Conservation (phyloP, 2,888 invertebrate species). For the Julus scandinavius region DNA sequence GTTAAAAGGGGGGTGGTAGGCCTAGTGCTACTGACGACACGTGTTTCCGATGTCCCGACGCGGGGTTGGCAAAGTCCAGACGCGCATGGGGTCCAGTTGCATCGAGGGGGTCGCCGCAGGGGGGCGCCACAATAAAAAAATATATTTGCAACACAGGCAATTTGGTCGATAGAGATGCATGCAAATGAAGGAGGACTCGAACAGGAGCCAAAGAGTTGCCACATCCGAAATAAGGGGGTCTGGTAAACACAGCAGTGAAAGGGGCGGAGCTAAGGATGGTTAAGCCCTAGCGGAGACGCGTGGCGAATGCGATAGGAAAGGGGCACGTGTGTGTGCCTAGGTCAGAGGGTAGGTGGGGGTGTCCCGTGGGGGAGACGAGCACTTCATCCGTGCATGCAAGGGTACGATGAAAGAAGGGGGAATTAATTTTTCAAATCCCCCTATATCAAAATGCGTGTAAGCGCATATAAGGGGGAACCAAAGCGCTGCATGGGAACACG, state of each 20-base stretch:
- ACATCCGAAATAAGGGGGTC: background rate
- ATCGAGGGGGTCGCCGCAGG: no score
- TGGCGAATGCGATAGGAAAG: background rate
- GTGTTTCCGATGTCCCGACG: no score
- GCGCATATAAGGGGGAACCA: background rate
- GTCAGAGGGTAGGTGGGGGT: background rate
- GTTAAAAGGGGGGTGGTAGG: no score
- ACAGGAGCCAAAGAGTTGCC: background rate
- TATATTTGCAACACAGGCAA: background rate
- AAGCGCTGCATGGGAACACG: background rate
- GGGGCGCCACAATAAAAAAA: no score
- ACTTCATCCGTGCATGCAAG: background rate
- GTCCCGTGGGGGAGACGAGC: background rate
- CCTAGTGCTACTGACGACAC: no score
- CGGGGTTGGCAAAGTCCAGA: no score
- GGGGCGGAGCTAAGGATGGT: background rate
- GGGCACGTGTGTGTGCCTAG: background rate
- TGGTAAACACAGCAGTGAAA: background rate
- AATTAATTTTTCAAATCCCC: background rate
- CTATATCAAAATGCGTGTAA: conserved; percentile 1
- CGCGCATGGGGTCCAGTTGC: no score
- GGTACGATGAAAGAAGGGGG: background rate
- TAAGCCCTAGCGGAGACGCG: background rate
- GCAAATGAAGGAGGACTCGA: background rate
- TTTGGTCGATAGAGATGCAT: background rate